Percentiles rank a stretch among this genome's conserved stretches.
Evolutionary conservation across 2,113 vertebrate species (phyloP).

Genomic region (Todiramphus saurophagus): DNA sequence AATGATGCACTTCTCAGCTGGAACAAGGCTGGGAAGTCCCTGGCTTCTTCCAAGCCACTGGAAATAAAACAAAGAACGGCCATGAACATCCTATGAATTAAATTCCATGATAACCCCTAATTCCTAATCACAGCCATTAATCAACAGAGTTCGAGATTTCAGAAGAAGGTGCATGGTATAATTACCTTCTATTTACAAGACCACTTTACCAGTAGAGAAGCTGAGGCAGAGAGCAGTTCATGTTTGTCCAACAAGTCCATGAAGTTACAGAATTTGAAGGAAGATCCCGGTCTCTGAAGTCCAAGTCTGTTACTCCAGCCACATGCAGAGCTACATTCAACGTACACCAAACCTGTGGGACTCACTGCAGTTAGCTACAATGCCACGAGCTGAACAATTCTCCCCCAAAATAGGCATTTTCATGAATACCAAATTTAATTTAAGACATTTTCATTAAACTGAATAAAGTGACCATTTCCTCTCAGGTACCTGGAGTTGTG

Average conservation of each 20-base stretch:
- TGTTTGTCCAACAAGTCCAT: not conserved
- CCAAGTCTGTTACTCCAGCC: not conserved
- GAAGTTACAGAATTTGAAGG: not conserved
- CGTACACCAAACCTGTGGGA: not conserved
- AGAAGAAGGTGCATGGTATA: not conserved
- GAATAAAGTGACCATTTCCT: not conserved
- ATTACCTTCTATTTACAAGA: not conserved
- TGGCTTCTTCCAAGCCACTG: not conserved
- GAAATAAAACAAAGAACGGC: not conserved
- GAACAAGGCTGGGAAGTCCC: constrained; percentile 28
- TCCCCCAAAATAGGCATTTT: not conserved
- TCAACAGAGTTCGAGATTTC: not conserved
- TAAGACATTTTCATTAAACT: not conserved
- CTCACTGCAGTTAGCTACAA: not conserved
- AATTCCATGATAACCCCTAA: not conserved
- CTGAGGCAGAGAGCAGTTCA: not conserved
- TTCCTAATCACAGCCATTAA: not conserved
- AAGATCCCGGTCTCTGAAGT: not conserved
- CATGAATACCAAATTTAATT: not conserved
- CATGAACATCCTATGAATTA: not conserved
- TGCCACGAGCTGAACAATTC: not conserved
- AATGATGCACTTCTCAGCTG: not conserved
- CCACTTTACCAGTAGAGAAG: not conserved
- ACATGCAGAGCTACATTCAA: not conserved
- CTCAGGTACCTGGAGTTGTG: too few species aligned